These are phyloP conservation scores for Palythoa grandiflora DNA, from an alignment of 92 coral and sea anemone species.

Conservation along the genomic window DNA sequence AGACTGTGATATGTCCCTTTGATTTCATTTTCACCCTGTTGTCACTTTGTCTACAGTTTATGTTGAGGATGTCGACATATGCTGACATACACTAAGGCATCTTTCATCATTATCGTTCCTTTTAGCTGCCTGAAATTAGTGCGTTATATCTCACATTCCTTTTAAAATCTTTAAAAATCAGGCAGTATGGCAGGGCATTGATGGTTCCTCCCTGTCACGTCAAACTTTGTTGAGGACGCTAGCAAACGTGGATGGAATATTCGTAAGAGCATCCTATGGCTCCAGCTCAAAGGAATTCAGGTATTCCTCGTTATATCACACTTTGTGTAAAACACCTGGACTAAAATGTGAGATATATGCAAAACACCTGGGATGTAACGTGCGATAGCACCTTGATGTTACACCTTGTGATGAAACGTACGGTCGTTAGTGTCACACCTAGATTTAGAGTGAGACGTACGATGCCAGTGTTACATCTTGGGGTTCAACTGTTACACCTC, in stretches of 20 bases:
- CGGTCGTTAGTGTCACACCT: neutral
- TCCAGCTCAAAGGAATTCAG: constrained; percentile 16
- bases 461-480: too few species aligned
- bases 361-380: neutral
- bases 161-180: neutral
- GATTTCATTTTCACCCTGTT: too few species aligned
- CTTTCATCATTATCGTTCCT: too few species aligned
- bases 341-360: too few species aligned
- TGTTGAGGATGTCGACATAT: too few species aligned
- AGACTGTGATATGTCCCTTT: too few species aligned
- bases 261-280: constrained; percentile 31
- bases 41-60: too few species aligned
- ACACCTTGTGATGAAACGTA: neutral
- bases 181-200: constrained; percentile 14
- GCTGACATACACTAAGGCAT: too few species aligned
- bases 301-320: neutral
- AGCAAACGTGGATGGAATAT: constrained; percentile 31
- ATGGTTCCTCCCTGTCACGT: constrained; percentile 31
- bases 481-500: too few species aligned
- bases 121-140: neutral
- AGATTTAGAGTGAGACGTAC: neutral
- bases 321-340: neutral
- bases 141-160: neutral
- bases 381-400: neutral
- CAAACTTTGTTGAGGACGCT: constrained; percentile 24